A percentile compares a stretch with the other conserved stretches of the same genome.
phyloP scores from a whole-genome alignment of 2,797 vertebrate species.

The Rhyacichthys aspro region DNA sequence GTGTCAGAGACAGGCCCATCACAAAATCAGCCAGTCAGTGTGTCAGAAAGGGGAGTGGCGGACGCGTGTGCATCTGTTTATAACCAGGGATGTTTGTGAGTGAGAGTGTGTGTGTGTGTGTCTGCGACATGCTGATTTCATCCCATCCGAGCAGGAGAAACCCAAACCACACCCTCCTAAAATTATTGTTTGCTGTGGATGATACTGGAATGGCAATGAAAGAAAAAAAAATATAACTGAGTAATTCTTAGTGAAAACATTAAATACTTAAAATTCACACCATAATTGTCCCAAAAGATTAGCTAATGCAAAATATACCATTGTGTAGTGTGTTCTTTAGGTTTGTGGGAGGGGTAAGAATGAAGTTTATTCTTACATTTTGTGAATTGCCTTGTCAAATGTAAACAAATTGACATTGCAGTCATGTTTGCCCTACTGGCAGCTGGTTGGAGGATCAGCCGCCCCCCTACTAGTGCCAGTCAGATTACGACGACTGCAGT shows the following conservation, averaged over 20 bases:
- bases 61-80: slow-evolving; percentile 39
- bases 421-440: slow-evolving; percentile 45
- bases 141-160: slow-evolving; percentile 34
- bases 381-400: slow-evolving; percentile 13
- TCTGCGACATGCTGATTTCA: slow-evolving; percentile 46
- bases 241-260: no score
- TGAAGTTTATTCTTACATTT: not conserved
- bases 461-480: slow-evolving; percentile 44
- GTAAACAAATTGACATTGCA: slow-evolving; percentile 10
- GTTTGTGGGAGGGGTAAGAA: no score
- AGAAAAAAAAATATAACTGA: slow-evolving; percentile 15
- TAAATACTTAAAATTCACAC: not conserved
- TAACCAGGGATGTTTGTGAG: slow-evolving; percentile 24
- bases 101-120: slow-evolving; percentile 12
- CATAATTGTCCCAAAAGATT: no score
- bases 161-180: slow-evolving; percentile 66
- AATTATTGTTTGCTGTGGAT: slow-evolving; percentile 34
- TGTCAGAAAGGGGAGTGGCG: slow-evolving; percentile 58
- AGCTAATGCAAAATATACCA: no score
- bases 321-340: no score
- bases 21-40: slow-evolving; percentile 71
- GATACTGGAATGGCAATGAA: slow-evolving; percentile 24
- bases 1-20: slow-evolving; percentile 73
- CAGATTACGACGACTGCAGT: slow-evolving; percentile 64
- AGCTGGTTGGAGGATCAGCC: slow-evolving; percentile 73